A percentile compares a stretch with the other conserved stretches of the same genome.
Evolutionary conservation across 2,797 vertebrate genomes (phyloP).

Genomic region (Champsocephalus esox): DNA sequence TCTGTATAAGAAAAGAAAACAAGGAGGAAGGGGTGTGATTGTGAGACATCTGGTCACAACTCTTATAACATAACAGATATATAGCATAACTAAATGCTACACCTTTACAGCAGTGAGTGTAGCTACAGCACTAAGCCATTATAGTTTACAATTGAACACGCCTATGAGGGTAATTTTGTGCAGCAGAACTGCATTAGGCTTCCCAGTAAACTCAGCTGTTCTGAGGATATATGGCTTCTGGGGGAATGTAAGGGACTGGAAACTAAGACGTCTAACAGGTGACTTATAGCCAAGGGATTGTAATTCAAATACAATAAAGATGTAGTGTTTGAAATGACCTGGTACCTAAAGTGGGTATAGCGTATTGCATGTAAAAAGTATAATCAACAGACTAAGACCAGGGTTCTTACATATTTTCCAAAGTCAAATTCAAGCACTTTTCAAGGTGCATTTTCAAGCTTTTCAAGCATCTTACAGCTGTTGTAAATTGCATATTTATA

Average conservation of each 20-base stretch:
- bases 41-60: background rate
- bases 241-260: background rate
- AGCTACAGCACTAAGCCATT: background rate
- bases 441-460: too few species aligned
- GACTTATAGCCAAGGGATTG: conserved; percentile 3
- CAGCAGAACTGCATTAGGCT: background rate
- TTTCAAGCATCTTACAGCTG: too few species aligned
- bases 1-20: background rate
- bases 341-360: conserved; percentile 1
- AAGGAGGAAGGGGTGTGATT: background rate
- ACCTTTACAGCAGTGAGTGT: background rate
- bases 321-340: background rate
- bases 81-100: too few species aligned
- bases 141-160: background rate
- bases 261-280: conserved; percentile 20
- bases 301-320: conserved; percentile 36
- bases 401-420: too few species aligned
- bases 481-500: too few species aligned
- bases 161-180: background rate
- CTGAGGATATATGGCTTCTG: background rate
- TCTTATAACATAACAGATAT: background rate
- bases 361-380: background rate
- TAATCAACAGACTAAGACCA: conserved; percentile 3
- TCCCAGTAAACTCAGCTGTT: conserved; percentile 12
- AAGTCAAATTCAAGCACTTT: too few species aligned